A percentile compares a stretch with the other conserved stretches of the same genome.
Conservation (phyloP, 2,113 vertebrate genomes). For the Chaetops frenatus region DNA sequence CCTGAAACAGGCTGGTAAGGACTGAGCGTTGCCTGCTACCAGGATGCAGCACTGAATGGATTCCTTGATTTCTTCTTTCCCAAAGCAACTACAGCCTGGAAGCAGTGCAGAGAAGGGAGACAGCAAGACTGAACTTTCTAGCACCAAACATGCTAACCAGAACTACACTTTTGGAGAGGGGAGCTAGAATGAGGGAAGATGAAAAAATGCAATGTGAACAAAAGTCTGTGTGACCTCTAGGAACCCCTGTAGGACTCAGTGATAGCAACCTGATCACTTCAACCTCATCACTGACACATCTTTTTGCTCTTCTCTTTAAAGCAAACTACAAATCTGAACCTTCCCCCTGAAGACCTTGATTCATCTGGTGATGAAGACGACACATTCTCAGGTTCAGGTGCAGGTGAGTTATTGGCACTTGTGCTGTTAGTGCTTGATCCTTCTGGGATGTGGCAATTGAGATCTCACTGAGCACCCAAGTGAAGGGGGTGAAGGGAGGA, state of each 20-base stretch:
- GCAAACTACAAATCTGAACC: slow-evolving; percentile 59
- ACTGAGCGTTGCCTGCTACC: neutral
- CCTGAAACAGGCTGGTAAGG: neutral
- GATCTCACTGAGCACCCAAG: neutral
- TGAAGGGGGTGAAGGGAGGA: neutral
- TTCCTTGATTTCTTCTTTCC: neutral
- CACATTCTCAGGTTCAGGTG: slow-evolving; percentile 72
- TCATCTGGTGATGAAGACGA: slow-evolving; percentile 74
- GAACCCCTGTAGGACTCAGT: neutral
- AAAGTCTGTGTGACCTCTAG: neutral
- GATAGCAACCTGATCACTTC: neutral
- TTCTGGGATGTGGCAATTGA: neutral
- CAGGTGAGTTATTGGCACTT: slow-evolving; percentile 47
- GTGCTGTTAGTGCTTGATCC: neutral
- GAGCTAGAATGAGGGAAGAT: neutral
- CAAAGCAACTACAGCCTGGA: neutral
- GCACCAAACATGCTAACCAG: neutral
- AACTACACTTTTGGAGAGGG: neutral
- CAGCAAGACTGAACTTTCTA: neutral
- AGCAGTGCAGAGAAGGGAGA: neutral
- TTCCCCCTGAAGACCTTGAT: slow-evolving; percentile 73
- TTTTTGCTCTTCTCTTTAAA: slow-evolving; percentile 23
- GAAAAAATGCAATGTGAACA: neutral
- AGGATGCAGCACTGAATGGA: neutral
- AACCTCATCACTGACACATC: neutral